phyloP scores from a whole-genome alignment of 2,113 vertebrate species.

The Oxyruncus cristatus region DNA sequence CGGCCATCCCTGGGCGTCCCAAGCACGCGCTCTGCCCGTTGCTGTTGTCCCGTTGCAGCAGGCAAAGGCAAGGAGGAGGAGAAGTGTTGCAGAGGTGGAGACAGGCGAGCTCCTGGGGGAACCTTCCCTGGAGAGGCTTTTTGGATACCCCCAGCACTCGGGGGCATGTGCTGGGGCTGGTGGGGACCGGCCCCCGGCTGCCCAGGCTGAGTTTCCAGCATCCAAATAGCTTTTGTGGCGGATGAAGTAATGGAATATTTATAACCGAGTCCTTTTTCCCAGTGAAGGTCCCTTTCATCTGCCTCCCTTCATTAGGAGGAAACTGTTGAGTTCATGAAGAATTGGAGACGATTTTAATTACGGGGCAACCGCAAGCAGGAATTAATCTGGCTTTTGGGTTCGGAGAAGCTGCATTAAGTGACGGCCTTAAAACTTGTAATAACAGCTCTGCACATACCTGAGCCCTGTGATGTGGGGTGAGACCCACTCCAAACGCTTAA shows the following conservation, averaged over 20 bases:
- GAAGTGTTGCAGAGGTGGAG: background rate
- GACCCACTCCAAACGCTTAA: background rate
- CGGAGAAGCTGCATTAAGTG: background rate
- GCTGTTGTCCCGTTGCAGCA: background rate
- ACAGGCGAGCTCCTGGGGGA: background rate
- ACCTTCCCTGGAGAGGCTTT: background rate
- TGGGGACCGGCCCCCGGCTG: background rate
- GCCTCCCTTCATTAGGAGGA: constrained; percentile 40
- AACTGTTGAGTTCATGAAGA: constrained; percentile 53
- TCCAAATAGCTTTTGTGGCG: constrained; percentile 1
- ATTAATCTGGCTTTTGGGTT: constrained; percentile 25
- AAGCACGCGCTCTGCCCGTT: rapidly evolving
- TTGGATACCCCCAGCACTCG: background rate
- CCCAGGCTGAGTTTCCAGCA: constrained; percentile 30
- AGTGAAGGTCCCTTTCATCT: constrained; percentile 62
- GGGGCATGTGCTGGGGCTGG: background rate
- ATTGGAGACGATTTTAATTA: constrained; percentile 60
- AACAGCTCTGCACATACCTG: constrained; percentile 46
- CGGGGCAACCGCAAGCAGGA: constrained; percentile 23
- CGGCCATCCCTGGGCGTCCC: background rate
- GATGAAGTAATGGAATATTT: constrained; percentile 59
- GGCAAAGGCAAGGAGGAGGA: background rate
- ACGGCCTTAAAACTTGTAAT: constrained; percentile 30
- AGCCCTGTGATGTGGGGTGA: constrained; percentile 41
- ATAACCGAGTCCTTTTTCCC: constrained; percentile 49